Evolutionary conservation across 1,140 invertebrate species (phyloP).

Genomic region (Chironomus tepperi): DNA sequence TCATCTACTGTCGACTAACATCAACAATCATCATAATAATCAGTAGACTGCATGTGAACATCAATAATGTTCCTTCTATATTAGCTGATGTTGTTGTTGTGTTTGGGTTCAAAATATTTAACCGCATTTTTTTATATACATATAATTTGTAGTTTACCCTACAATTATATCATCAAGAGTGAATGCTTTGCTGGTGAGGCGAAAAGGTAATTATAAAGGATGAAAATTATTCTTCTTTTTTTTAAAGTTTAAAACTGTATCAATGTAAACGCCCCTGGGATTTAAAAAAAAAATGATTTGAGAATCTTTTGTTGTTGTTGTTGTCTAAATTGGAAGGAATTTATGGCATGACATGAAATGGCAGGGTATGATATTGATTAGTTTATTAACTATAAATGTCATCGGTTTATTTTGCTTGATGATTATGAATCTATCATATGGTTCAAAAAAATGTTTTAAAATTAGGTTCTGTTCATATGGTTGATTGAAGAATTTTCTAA

Average conservation of each 20-base stretch:
- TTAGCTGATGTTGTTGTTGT: neutral
- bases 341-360: too few relatives aligned
- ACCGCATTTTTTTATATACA: neutral
- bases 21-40: neutral
- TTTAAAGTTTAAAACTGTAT: conserved; percentile 8
- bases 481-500: neutral
- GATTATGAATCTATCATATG: neutral
- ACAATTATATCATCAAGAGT: conserved; percentile 1
- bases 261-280: conserved; percentile 18
- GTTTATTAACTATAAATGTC: conserved; percentile 5
- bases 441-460: neutral
- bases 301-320: neutral
- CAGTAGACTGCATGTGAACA: conserved; percentile 11
- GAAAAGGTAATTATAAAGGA: conserved; percentile 8
- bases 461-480: neutral
- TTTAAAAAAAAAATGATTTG: conserved; percentile 1
- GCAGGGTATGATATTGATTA: neutral
- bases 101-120: conserved; percentile 11
- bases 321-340: neutral
- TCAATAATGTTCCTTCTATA: neutral
- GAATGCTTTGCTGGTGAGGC: neutral
- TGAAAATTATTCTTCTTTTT: neutral
- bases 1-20: neutral
- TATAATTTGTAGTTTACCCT: conserved; percentile 16
- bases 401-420: neutral